These are phyloP conservation scores for Melipona beecheii DNA, from an alignment of 2,888 invertebrate genomes.

Conservation along the genomic window DNA sequence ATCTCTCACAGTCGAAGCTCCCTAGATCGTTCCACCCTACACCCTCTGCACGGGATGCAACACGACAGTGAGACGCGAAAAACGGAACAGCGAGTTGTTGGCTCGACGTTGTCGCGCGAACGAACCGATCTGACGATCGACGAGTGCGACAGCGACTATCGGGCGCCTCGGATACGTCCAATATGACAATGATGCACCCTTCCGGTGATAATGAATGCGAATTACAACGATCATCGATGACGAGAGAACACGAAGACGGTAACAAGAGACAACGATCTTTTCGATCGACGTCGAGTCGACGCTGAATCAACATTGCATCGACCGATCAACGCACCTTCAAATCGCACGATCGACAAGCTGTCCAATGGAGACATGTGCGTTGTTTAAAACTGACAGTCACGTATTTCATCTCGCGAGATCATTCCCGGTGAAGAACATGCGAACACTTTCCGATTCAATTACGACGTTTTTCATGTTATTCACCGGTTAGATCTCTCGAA, in stretches of 20 bases:
- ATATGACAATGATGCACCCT: neutral
- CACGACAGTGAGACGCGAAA: neutral
- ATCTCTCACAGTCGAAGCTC: neutral
- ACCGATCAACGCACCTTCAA: neutral
- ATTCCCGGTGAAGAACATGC: neutral
- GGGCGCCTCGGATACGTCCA: neutral
- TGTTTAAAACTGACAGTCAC: slow-evolving; percentile 53
- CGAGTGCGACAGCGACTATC: neutral
- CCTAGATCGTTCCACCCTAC: neutral
- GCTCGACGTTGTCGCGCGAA: neutral
- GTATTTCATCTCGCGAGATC: slow-evolving; percentile 1
- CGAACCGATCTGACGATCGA: neutral
- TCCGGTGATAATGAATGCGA: slow-evolving; percentile 1
- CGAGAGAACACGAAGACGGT: slow-evolving; percentile 1
- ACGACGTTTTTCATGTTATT: neutral
- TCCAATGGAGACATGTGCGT: slow-evolving; percentile 55
- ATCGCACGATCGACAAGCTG: slow-evolving; percentile 25
- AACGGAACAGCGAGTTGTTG: neutral
- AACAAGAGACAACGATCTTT: neutral
- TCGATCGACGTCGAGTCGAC: neutral
- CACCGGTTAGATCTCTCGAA: neutral
- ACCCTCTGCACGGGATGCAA: neutral
- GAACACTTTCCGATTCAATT: neutral
- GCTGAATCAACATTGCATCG: neutral
- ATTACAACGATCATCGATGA: neutral